Conservation (phyloP, 2,888 invertebrate genomes). For the Pachliopta kotzebuea region DNA sequence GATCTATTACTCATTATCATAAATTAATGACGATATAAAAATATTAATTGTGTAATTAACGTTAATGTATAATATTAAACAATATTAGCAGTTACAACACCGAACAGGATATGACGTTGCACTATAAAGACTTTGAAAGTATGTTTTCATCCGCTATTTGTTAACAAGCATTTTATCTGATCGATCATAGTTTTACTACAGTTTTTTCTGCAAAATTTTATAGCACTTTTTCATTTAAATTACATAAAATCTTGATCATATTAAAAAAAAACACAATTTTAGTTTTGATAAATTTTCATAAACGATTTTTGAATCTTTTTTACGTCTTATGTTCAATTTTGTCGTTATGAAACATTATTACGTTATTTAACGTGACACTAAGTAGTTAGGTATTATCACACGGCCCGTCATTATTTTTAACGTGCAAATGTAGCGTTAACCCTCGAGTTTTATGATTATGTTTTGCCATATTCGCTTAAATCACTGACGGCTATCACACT, state of each 20-base stretch:
- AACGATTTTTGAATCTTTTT: neutral
- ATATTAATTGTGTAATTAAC: neutral
- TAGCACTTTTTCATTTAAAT: neutral
- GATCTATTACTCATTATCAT: neutral
- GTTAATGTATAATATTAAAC: neutral
- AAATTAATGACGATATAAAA: neutral
- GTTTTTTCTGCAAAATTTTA: neutral
- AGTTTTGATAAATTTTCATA: neutral
- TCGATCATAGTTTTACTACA: neutral
- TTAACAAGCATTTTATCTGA: neutral
- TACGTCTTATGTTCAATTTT: neutral
- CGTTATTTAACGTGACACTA: neutral
- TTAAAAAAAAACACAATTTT: neutral
- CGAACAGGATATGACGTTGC: neutral
- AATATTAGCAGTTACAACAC: neutral
- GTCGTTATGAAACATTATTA: neutral
- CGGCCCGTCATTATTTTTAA: constrained; percentile 9
- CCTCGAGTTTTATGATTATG: constrained; percentile 15
- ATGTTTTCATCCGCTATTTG: constrained; percentile 1
- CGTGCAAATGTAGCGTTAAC: constrained; percentile 12
- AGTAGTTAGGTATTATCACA: constrained; percentile 13
- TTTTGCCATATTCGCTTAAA: constrained; percentile 23
- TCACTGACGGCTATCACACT: constrained; percentile 18
- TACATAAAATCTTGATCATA: too few relatives aligned
- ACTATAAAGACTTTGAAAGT: neutral